Base-by-base conservation (phyloP, 2,797 vertebrate genomes). In the Molossus alvarezi region DNA sequence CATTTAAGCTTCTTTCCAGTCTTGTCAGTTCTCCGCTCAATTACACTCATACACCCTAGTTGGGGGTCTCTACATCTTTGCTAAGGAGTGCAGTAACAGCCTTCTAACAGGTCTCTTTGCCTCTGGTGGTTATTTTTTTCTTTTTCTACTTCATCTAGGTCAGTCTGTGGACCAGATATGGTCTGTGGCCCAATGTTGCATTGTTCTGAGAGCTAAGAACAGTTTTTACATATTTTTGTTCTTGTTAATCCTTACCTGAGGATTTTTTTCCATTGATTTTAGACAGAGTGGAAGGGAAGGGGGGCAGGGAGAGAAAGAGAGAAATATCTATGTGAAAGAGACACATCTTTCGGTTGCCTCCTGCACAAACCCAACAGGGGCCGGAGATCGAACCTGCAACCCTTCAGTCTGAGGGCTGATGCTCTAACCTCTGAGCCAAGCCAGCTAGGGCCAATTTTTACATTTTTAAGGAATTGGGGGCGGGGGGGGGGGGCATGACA, bases 181-280 rank as follows among this genome's bases (percentile, higher is more conserved):
- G 25, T 37, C 12, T 73, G n/a, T 58, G 20, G 7, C 17, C 9
- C 45, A 25, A 6, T 93, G 88, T 81, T 79, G 41, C 27, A 67
- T 29, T 58, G 37, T 60, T 29, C 29, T 71, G 21, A 89, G n/a
- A 86, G 87, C n/a, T 60, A 90, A 67, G n/a, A 90, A 67, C 65
- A 58, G 14, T 41, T 84, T 73, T 85, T 69, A 33, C 17, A 81
- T 67, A 75, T 89, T 69, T 62, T 45, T 45, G 4, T 45, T 45
- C 6, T 45, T 45, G 41, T 45, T 45, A 45, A 45, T 45, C 41
- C 41, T 45, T 45, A 45, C 41, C 41, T 6, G 6, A 45, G 41
- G 41, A 45, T 45, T 6, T 45, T 45, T 45, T 45, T 45, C 41
- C 6, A 45, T 45, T 45, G 41, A 45, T 45, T 45, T 45, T 45